A percentile compares a stretch with the other conserved stretches of the same genome.
Evolutionary conservation across 1,140 invertebrate genomes (phyloP).

Genomic region (Augochlora pura): DNA sequence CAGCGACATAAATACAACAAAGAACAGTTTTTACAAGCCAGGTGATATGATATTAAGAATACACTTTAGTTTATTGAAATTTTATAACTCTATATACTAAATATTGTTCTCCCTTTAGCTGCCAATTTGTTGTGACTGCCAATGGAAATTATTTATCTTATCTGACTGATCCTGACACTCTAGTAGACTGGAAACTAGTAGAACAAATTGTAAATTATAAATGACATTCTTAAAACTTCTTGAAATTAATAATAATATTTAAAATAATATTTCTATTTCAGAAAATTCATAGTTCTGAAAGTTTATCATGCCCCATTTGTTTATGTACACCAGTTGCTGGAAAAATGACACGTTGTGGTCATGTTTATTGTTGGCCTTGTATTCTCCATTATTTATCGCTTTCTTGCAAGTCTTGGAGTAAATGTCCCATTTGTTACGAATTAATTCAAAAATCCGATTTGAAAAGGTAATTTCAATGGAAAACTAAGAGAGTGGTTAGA

Average conservation of each 20-base stretch:
- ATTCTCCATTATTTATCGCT: constrained; percentile 94
- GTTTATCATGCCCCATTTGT: constrained; percentile 94
- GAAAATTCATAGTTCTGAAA: constrained; percentile 84
- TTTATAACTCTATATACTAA: background rate
- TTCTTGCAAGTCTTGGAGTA: constrained; percentile 88
- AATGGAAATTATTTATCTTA: constrained; percentile 89
- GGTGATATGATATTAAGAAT: constrained; percentile 81
- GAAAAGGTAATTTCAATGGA: constrained; percentile 84
- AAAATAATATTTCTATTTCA: constrained; percentile 65
- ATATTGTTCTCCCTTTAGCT: constrained; percentile 83
- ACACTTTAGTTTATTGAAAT: background rate
- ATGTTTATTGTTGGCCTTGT: constrained; percentile 98
- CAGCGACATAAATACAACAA: constrained; percentile 90
- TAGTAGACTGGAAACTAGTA: constrained; percentile 95
- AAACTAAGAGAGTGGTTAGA: background rate
- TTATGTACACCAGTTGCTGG: constrained; percentile 90
- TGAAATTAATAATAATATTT: background rate
- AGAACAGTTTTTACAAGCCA: constrained; percentile 95
- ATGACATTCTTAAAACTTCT: background rate
- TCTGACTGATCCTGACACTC: constrained; percentile 90
- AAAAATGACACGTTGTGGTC: constrained; percentile 96
- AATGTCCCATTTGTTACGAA: constrained; percentile 94
- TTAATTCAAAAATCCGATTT: constrained; percentile 88
- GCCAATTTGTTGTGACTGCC: constrained; percentile 95
- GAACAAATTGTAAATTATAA: constrained; percentile 92